Evolutionary conservation across 2,888 invertebrate genomes (phyloP).

Genomic region (Dilophus febrilis): DNA sequence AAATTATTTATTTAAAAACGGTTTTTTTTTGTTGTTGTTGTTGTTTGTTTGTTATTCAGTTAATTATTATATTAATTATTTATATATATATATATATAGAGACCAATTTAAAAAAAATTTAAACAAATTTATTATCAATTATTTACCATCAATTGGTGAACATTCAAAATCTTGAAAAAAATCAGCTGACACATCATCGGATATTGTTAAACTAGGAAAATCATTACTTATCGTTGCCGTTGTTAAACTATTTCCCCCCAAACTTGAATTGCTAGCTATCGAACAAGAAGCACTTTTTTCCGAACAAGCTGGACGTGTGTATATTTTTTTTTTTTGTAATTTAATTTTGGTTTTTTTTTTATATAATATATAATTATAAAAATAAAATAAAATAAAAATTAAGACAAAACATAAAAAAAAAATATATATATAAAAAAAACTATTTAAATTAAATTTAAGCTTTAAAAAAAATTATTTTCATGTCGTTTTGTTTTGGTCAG

Average conservation of each 20-base stretch:
- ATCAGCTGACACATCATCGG: slow-evolving; percentile 30
- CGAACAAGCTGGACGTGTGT: slow-evolving; percentile 22
- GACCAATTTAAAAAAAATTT: no score
- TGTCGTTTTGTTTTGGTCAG: no score
- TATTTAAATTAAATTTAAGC: no score
- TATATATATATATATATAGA: no score
- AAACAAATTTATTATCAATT: no score
- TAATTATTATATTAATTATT: no score
- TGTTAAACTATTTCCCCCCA: slow-evolving; percentile 19
- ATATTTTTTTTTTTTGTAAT: slow-evolving; percentile 1
- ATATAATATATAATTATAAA: not conserved
- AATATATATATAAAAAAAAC: no score
- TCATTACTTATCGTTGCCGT: slow-evolving; percentile 25
- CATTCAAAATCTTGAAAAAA: slow-evolving; percentile 28
- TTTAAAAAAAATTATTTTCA: no score
- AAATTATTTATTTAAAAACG: no score
- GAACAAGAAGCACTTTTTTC: slow-evolving; percentile 28
- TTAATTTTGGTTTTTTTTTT: no score
- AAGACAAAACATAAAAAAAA: slow-evolving; percentile 2
- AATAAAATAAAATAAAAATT: not conserved
- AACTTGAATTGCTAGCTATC: slow-evolving; percentile 26
- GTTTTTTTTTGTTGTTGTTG: no score
- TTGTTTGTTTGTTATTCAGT: no score
- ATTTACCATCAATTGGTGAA: slow-evolving; percentile 28
- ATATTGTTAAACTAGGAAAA: slow-evolving; percentile 32